Evolutionary conservation across 2,113 vertebrate species (phyloP).

Genomic region (Dromiciops gliroides): DNA sequence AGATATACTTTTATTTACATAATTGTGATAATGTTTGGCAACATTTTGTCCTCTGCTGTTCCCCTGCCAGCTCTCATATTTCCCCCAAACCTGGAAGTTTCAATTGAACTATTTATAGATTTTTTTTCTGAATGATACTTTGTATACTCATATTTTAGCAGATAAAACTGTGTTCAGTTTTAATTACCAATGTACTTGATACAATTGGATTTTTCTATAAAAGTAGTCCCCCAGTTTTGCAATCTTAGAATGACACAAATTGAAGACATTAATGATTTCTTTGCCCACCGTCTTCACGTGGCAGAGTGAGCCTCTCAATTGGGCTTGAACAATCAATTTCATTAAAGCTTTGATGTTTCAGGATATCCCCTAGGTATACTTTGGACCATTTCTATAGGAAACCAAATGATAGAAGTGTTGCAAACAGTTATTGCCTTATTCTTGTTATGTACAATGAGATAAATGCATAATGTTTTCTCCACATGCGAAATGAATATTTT

Average conservation of each 20-base stretch:
- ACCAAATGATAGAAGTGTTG: background rate
- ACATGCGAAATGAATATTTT: background rate
- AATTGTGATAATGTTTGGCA: background rate
- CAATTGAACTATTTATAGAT: background rate
- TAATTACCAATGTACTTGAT: background rate
- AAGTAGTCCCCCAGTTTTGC: background rate
- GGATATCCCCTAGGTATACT: slow-evolving; percentile 2
- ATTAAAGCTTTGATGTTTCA: background rate
- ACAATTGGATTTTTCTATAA: background rate
- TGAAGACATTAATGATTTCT: background rate
- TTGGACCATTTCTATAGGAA: background rate
- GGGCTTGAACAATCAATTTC: background rate
- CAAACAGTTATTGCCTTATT: background rate
- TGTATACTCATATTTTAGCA: background rate
- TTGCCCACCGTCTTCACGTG: background rate
- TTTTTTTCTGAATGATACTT: background rate
- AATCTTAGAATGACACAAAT: background rate
- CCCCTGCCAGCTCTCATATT: background rate
- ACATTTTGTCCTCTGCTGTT: background rate
- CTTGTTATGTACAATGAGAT: background rate
- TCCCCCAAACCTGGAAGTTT: background rate
- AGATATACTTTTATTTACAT: background rate
- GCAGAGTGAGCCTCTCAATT: background rate
- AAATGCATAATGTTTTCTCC: background rate
- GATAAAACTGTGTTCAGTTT: background rate